Conservation (phyloP, 2,888 invertebrate genomes). For the Norana najaformis region DNA sequence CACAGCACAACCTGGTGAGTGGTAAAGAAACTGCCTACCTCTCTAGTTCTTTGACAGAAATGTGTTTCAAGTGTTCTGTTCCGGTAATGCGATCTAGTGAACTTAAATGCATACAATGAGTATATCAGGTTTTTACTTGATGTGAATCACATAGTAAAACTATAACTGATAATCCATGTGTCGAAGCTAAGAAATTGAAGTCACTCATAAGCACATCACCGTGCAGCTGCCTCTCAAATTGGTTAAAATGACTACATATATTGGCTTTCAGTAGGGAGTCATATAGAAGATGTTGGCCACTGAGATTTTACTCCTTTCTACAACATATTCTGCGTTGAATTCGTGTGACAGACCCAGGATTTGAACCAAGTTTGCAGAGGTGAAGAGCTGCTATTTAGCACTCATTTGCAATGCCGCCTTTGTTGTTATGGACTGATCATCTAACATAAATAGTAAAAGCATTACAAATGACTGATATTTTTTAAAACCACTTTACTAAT, state of each 20-base stretch:
- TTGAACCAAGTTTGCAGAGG: background rate
- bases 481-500: background rate
- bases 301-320: background rate
- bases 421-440: background rate
- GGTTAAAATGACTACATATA: background rate
- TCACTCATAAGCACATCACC: background rate
- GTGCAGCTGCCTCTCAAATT: background rate
- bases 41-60: background rate
- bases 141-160: no score
- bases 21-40: background rate
- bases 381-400: background rate
- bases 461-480: background rate
- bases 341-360: background rate
- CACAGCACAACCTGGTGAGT: conserved; percentile 8
- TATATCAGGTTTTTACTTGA: no score
- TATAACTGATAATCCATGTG: background rate
- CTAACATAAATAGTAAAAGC: background rate
- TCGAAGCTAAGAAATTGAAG: background rate
- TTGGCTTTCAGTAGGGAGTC: background rate
- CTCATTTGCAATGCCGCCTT: background rate
- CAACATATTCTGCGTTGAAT: background rate
- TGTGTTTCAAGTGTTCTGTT: background rate
- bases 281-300: background rate
- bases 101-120: no score
- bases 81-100: background rate